phyloP scores from a whole-genome alignment of 2,797 vertebrate genomes.

The Hoplostethus mediterraneus region DNA sequence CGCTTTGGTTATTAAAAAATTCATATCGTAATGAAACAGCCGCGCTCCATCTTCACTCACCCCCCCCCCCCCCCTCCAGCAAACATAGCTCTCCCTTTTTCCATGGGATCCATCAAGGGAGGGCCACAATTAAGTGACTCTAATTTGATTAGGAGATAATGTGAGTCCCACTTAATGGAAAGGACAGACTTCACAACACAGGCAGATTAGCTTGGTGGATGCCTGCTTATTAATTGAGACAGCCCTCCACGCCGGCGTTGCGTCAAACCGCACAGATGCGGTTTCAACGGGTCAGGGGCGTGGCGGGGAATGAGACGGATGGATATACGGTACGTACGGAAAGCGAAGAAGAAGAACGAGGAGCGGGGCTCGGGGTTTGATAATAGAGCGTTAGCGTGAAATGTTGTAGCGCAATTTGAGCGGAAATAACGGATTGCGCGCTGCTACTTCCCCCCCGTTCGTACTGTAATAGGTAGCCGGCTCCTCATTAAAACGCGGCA shows the following conservation, averaged over 20 bases:
- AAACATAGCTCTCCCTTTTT: constrained; percentile 63
- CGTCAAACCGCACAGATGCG: constrained; percentile 70
- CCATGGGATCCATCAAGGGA: constrained; percentile 78
- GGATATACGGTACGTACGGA: constrained; percentile 5
- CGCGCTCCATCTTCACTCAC: constrained; percentile 65
- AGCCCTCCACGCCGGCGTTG: constrained; percentile 71
- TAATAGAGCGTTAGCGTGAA: constrained; percentile 30
- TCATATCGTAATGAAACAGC: constrained; percentile 80
- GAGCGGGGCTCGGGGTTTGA: not conserved
- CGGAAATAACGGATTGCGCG: not conserved
- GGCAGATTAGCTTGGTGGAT: constrained; percentile 83
- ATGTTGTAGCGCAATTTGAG: constrained; percentile 37
- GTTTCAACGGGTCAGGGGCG: constrained; percentile 66
- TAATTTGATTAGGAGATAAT: constrained; percentile 87
- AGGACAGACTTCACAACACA: constrained; percentile 85
- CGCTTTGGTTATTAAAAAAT: constrained; percentile 78
- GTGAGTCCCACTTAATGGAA: constrained; percentile 84
- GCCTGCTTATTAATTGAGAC: constrained; percentile 85
- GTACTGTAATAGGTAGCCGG: constrained; percentile 15
- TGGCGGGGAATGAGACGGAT: constrained; percentile 56
- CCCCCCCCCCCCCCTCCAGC: constrained; percentile 61
- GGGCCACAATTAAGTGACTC: constrained; percentile 83
- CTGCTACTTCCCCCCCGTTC: constrained; percentile 8
- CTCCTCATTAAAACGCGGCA: constrained; percentile 39
- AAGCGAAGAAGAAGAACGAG: not conserved